Percentiles rank a stretch among this genome's conserved stretches.
Evolutionary conservation across 2,797 vertebrate genomes (phyloP).

Genomic region (Amphiprion clarkii): DNA sequence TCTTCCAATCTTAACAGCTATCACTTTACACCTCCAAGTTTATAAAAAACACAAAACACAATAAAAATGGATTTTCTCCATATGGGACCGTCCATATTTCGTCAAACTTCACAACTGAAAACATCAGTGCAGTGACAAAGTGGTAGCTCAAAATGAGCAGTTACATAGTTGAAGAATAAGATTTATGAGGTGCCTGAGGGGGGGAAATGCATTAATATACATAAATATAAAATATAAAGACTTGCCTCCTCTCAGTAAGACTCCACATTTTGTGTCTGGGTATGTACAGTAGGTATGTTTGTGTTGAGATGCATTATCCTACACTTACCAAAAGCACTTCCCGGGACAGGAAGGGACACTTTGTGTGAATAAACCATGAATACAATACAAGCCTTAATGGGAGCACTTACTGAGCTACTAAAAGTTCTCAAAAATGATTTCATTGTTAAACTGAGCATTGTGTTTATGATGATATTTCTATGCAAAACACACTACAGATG

Average conservation of each 20-base stretch:
- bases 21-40: too few relatives aligned
- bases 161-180: not conserved
- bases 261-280: not conserved
- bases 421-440: slow-evolving; percentile 4
- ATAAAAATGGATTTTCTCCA: too few relatives aligned
- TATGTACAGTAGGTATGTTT: not conserved
- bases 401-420: not conserved
- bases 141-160: too few relatives aligned
- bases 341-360: not conserved
- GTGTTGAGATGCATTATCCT: not conserved
- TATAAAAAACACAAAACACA: too few relatives aligned
- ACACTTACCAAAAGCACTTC: not conserved
- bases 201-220: not conserved
- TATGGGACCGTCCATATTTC: too few relatives aligned
- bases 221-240: too few relatives aligned
- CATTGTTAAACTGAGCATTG: not conserved
- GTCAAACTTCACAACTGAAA: not conserved
- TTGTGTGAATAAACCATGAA: slow-evolving; percentile 25
- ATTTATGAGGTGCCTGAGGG: too few relatives aligned
- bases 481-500: too few relatives aligned
- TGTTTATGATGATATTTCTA: not conserved
- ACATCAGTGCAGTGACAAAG: not conserved
- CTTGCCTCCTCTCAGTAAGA: too few relatives aligned
- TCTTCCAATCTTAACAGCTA: too few relatives aligned
- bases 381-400: slow-evolving; percentile 9